Base-by-base conservation (phyloP, 2,797 vertebrate genomes). In the Amniataba percoides region DNA sequence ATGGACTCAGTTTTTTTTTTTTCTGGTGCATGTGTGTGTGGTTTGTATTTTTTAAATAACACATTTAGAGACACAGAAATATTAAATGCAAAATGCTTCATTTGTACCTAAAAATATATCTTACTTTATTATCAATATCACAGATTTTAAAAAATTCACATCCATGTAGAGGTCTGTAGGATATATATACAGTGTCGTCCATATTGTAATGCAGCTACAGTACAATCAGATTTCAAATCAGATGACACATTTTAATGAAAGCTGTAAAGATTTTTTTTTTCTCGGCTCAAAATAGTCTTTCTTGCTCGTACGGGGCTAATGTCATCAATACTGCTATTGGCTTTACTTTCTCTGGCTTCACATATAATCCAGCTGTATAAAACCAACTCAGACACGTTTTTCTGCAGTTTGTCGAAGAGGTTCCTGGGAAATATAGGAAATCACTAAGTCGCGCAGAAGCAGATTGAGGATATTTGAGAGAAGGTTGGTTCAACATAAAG, bases 361-460 rank as follows among this genome's bases (percentile, higher is more conserved):
- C 58, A 57, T 51, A 57, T 80, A 72, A 79, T 80, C 55, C 61
- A 68, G 49, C 21, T 64, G 57, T 62, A 67, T 56, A 46, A 57
- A 77, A 78, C 52, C 53, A 60, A 62, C 59, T 27, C 34, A 49
- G 48, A 27, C 48, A 79, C 18, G 13, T 81, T 81, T 81, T 77
- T 78, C 42, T 69, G 36, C 61, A 65, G 21, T 49, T 55, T 21
- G 51, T 82, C 15, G 21, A 81, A 85, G 61, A 48, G 63, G 57
- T 78, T 84, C 64, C 64, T 84, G 82, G 67, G 78, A 90, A 88
- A 88, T 86, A 86, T 78, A 73, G 79, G 71, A 89, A 88, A 85
- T 88, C 75, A 55, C 70, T 88, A 83, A 51, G 52, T 85, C 59
- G 63, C 56, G 72, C 67, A 56, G 48, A 74, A 58, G 43, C 55